Base-by-base conservation (phyloP, 1,140 invertebrate species). In the Trichogramma pretiosum region DNA sequence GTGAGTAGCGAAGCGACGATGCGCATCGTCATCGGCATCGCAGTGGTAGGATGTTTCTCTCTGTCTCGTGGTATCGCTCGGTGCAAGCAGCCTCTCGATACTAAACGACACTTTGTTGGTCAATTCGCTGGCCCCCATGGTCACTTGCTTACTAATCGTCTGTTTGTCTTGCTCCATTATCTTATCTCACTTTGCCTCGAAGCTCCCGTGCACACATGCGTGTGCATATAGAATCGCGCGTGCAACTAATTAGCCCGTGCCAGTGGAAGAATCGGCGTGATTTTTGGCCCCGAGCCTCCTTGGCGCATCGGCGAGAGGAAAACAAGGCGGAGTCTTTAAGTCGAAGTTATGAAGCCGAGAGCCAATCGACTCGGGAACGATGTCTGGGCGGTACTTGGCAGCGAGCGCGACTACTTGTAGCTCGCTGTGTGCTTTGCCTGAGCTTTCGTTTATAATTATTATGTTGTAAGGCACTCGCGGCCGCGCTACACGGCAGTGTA, bases 321-420 rank as follows among this genome's bases (percentile, higher is more conserved):
- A 7, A 8, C 26, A 13, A 13, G 26, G 13, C 13, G 7, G 13
- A 13, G 8, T 9, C 8, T 13, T 30, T 30, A 8, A 7, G 26
- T 9, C 4, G 18, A 23, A 46, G 28, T 43, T 48, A 30, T 30
- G 21, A 26, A 16, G 13, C 32, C 21, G 21, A 32, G 24, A 16
- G 14, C 48, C 60, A 62, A 62, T 62, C 50, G 34, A 48, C 41
- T n/a, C 30, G 32, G 33, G 37, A 45, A n/a, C n/a, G n/a, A n/a
- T n/a, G 28, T 30, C 46, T 61, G 64, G 65, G 66, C 64, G 66
- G 58, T 53, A 55, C 66, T 67, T 68, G n/a, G n/a, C n/a, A n/a
- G n/a, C n/a, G n/a, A n/a, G n/a, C n/a, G n/a, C n/a, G n/a, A n/a
- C n/a, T n/a, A n/a, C n/a, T n/a, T n/a, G n/a, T n/a, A n/a, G n/a